phyloP scores from a whole-genome alignment of 2,797 vertebrate species.

The Lagocephalus sceleratus region DNA sequence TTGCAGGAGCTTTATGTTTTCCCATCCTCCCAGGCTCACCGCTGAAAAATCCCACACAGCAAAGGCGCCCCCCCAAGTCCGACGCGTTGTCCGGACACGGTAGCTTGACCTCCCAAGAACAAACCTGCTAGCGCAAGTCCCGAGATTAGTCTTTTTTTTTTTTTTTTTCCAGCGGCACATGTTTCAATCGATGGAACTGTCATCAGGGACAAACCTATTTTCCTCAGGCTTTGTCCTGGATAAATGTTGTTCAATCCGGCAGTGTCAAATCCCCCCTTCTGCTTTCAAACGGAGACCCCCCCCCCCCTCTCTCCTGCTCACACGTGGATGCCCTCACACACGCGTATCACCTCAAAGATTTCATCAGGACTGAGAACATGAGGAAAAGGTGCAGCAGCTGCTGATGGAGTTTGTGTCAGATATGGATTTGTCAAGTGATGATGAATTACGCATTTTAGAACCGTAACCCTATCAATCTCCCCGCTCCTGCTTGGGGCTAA shows the following conservation, averaged over 20 bases:
- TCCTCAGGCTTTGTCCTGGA: conserved; percentile 69
- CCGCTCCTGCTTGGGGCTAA: conserved; percentile 42
- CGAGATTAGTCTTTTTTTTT: conserved; percentile 72
- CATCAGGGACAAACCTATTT: conserved; percentile 76
- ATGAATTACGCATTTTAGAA: conserved; percentile 66
- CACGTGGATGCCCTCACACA: conserved; percentile 27
- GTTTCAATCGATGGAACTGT: conserved; percentile 79
- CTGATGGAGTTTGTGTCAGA: conserved; percentile 53
- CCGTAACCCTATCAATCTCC: conserved; percentile 63
- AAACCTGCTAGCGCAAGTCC: conserved; percentile 52
- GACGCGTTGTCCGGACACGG: conserved; percentile 58
- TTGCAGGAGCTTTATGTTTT: conserved; percentile 5
- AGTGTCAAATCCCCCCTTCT: conserved; percentile 59
- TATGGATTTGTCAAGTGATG: conserved; percentile 69
- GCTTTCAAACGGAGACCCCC: conserved; percentile 42
- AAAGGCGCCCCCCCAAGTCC: conserved; percentile 60
- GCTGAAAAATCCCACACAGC: conserved; percentile 65
- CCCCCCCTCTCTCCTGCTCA: conserved; percentile 4
- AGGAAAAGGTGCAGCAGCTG: conserved; percentile 25
- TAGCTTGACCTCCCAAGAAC: conserved; percentile 61
- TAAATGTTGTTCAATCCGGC: conserved; percentile 69
- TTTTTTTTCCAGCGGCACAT: conserved; percentile 65
- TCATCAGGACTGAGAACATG: conserved; percentile 49
- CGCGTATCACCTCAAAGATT: conserved; percentile 48
- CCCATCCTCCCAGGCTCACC: neutral